Base-by-base conservation (phyloP, 2,888 invertebrate genomes). In the Aproaerema taeniolella region DNA sequence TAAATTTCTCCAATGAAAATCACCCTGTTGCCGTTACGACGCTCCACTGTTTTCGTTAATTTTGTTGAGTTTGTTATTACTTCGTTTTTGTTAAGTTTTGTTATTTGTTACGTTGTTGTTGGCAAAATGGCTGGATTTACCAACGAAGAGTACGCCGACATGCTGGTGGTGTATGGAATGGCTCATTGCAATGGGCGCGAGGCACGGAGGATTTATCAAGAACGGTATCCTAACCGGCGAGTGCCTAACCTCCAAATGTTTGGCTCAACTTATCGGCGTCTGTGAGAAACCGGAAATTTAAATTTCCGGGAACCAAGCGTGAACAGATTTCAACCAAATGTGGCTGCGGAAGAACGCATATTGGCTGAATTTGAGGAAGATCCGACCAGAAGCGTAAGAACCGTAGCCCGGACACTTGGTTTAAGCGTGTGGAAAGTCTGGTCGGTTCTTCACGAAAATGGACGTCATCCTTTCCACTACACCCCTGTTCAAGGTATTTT, bases 191-290 rank as follows among this genome's bases (percentile, higher is more conserved):
- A 29, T 12, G 12, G 29, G 29, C 29, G 12, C 5, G 20, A 20
- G 4, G 20, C n/a, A n/a, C n/a, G 31, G 8, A 26, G 45, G 14
- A 40, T 45, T 39, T 42, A 42, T 34, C 30, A 35, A 28, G 43
- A 43, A 20, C 39, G 16, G 4, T 45, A 35, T 39, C 47, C 47
- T 29, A 37, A 39, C 12, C 33, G 47, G 20, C 41, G 43, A 16
- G 26, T 45, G 26, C 45, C 42, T 29, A 34, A 33, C 32, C 42
- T 34, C 31, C 26, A 40, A 13, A 35, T 38, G 11, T 47, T 47
- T 44, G 33, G 31, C 10, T 17, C 14, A 10, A 47, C 47, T 24
- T 47, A 44, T 25, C 43, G 43, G 26, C 42, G 46, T 29, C 20
- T 46, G 32, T 31, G 40, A 30, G 31, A 43, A 32, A 43, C 43